Evolutionary conservation across 2,797 vertebrate species (phyloP), one percentile per base, ranked within the genome.

Genomic region (Pelodytes ibericus): DNA sequence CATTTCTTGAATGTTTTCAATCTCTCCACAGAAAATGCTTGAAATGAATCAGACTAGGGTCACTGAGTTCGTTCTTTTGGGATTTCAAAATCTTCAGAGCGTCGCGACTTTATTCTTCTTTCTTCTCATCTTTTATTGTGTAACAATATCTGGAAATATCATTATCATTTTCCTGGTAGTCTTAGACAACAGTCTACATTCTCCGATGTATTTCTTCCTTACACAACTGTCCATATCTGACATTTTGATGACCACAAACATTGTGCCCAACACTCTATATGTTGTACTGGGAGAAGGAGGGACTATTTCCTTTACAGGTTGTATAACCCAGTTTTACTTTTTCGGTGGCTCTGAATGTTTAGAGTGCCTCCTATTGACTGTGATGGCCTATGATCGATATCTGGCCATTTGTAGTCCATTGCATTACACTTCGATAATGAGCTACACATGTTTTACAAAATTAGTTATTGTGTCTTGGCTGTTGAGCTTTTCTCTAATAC

Each of bases 141-240:
- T 65, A 47, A 63, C 66, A 1, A 16, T 70, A 24, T 44, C 44
- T 7, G 61, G 59, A 5, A 81, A 81, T 26, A 3, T 53, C 18
- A 31, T 74, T 22, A 57, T 81, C 4, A 57, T 81, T 24, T 16
- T 29, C 24, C 22, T 67, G 25, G 62, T 78, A 7, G 13, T 6
- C 0, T 13, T 59, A 25, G 56, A 62, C 25, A 33, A 41, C 1
- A 62, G 49, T 24, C 75, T 81, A 26, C 80, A 79, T n/a, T 51
- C 24, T 15, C 66, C 75, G 13, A 78, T 81, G 80, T 81, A 81
- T 13, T 58, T 81, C 41, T 81, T 81, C 18, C 56, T 81, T 7
- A 65, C 41, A 15, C 74, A 76, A 2, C n/a, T 76, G 26, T 70
- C 74, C 10, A 16, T 63, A 13, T 63, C 47, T 0, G 74, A 76